Evolutionary conservation across 2,113 vertebrate species (phyloP).

Genomic region (Fregata magnificens): DNA sequence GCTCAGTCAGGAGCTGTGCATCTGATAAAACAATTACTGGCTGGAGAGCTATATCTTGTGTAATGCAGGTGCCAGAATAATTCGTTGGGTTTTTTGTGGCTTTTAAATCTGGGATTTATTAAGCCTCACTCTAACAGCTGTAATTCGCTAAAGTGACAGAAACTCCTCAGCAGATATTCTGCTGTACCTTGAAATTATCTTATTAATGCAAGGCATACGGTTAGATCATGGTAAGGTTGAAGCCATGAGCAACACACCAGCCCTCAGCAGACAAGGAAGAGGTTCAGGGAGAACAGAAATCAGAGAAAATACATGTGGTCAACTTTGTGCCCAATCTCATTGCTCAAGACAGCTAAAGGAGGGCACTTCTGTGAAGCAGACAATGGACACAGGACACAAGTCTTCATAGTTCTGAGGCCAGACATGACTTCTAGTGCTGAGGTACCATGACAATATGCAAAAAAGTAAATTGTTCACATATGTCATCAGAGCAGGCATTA

Average conservation of each 20-base stretch:
- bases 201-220: not conserved
- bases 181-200: not conserved
- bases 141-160: not conserved
- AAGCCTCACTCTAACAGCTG: not conserved
- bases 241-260: not conserved
- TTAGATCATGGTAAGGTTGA: not conserved
- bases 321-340: not conserved
- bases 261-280: not conserved
- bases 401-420: not conserved
- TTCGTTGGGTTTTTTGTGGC: not conserved
- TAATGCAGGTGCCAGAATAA: not conserved
- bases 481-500: not conserved
- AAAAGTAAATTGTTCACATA: not conserved
- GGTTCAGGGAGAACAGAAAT: not conserved
- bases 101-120: not conserved
- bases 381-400: not conserved
- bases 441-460: not conserved
- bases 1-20: not conserved
- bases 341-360: not conserved
- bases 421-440: not conserved
- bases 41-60: not conserved
- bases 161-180: not conserved
- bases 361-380: not conserved
- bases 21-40: not conserved
- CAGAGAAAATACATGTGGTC: not conserved